These are phyloP conservation scores for Terrapene triunguis DNA, from an alignment of 2,113 vertebrate species.

Conservation along the genomic window DNA sequence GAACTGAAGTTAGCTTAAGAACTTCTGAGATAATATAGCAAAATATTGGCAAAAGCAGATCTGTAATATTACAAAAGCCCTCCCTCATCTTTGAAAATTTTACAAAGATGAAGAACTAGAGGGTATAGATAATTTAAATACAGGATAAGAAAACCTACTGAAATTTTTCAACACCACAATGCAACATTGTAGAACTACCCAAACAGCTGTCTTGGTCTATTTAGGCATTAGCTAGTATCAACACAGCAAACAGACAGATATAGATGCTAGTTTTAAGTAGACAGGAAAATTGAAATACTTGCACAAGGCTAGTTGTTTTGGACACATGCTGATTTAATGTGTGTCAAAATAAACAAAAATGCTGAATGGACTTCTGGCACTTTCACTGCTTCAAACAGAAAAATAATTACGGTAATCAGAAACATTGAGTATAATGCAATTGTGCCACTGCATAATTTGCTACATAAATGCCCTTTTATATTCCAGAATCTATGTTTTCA, in stretches of 20 bases:
- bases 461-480: neutral
- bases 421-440: neutral
- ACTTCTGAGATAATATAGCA: neutral
- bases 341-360: neutral
- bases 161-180: neutral
- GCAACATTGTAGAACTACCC: neutral
- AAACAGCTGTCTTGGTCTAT: neutral
- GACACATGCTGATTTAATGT: neutral
- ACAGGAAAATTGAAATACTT: neutral
- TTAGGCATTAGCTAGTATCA: neutral
- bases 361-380: neutral
- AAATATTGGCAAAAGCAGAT: neutral
- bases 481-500: neutral
- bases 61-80: neutral
- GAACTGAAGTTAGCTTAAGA: neutral
- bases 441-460: neutral
- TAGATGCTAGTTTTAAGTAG: neutral
- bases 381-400: neutral
- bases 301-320: neutral
- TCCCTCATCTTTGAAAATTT: neutral
- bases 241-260: neutral
- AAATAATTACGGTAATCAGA: neutral
- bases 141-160: neutral
- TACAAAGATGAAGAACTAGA: neutral
- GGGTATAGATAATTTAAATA: neutral